These are phyloP conservation scores for Stenotaenia linearis DNA, from an alignment of 2,888 invertebrate genomes.

Conservation along the genomic window DNA sequence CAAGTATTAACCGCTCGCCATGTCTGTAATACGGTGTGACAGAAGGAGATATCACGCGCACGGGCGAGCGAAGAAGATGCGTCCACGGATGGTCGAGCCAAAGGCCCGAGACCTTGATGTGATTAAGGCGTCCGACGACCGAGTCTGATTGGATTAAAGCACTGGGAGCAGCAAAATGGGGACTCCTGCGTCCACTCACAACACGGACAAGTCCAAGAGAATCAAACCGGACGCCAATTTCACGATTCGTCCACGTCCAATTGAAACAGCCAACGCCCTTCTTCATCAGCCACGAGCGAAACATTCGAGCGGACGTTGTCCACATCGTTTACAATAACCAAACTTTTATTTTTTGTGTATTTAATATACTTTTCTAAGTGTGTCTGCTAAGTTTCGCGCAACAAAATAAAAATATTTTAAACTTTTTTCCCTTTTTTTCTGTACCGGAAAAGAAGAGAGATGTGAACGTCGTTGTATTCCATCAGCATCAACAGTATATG, in stretches of 20 bases:
- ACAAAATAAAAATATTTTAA: neutral
- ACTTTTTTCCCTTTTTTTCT: neutral
- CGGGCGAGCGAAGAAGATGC: slow-evolving; percentile 10
- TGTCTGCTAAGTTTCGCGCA: neutral
- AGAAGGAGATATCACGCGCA: slow-evolving; percentile 19
- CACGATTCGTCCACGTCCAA: slow-evolving; percentile 1
- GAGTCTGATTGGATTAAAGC: slow-evolving; percentile 26
- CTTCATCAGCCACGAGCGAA: neutral
- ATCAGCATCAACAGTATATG: slow-evolving; percentile 26
- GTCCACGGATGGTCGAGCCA: slow-evolving; percentile 23
- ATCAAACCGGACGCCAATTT: slow-evolving; percentile 20
- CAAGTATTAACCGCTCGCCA: neutral
- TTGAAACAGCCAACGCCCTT: neutral
- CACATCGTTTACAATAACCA: neutral
- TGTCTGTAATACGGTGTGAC: slow-evolving; percentile 6
- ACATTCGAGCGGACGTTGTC: neutral
- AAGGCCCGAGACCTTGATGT: slow-evolving; percentile 20
- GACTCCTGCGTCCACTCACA: slow-evolving; percentile 20
- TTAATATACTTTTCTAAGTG: no score
- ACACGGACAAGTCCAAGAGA: slow-evolving; percentile 5
- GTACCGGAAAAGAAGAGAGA: slow-evolving; percentile 10
- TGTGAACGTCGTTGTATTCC: slow-evolving; percentile 18
- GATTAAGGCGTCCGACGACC: slow-evolving; percentile 26
- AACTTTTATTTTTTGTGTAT: no score
- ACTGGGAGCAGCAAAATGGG: neutral